Conservation (phyloP, 2,888 invertebrate species). For the Aelia acuminata region DNA sequence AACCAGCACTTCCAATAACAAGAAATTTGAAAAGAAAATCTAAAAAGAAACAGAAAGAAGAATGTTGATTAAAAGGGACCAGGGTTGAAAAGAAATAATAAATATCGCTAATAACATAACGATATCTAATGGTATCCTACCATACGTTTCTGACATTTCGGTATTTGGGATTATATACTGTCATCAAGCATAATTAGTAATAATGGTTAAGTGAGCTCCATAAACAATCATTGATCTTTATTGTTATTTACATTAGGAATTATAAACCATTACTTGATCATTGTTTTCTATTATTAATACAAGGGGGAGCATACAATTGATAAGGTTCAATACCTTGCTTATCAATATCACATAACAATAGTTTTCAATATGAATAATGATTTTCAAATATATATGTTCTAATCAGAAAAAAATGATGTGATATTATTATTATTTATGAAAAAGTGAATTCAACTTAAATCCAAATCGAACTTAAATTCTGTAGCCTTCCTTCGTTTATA, state of each 20-base stretch:
- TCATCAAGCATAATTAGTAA: constrained; percentile 19
- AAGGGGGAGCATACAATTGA: neutral
- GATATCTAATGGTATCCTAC: neutral
- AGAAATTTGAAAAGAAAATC: constrained; percentile 89
- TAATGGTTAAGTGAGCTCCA: neutral
- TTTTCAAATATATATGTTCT: neutral
- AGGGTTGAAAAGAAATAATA: constrained; percentile 67
- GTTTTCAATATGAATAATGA: neutral
- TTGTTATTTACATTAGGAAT: constrained; percentile 6
- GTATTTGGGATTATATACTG: neutral
- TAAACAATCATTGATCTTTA: constrained; percentile 22
- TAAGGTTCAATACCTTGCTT: neutral
- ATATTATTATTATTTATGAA: neutral
- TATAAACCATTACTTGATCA: constrained; percentile 7
- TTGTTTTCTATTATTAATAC: neutral
- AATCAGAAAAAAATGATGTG: neutral
- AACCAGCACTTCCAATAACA: constrained; percentile 87
- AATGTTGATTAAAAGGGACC: constrained; percentile 61
- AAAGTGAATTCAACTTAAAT: neutral
- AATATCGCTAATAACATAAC: constrained; percentile 13
- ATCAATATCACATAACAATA: neutral
- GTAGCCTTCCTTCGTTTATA: constrained; percentile 9
- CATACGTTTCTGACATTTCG: constrained; percentile 57
- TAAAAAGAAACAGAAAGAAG: constrained; percentile 69
- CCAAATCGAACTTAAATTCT: neutral